A percentile compares a stretch with the other conserved stretches of the same genome.
Evolutionary conservation across 2,113 vertebrate species (phyloP).

Genomic region (Bungarus multicinctus): DNA sequence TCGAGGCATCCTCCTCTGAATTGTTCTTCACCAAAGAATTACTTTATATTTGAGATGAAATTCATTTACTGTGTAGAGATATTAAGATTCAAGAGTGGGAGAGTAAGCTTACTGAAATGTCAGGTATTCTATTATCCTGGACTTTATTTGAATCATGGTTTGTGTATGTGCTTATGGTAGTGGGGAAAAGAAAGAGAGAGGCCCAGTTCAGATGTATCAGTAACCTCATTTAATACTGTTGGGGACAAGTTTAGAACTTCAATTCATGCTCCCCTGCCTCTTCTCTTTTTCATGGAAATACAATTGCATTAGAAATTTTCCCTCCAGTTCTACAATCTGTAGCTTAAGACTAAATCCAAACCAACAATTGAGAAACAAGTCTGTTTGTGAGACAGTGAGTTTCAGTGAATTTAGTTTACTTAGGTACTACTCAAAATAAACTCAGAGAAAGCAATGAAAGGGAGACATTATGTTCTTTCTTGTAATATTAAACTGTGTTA

Average conservation of each 20-base stretch:
- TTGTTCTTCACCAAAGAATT: constrained; percentile 68
- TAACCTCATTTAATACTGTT: neutral
- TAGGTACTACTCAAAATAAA: neutral
- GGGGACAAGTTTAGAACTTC: neutral
- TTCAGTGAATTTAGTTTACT: neutral
- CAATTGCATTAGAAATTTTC: neutral
- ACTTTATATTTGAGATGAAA: constrained; percentile 50
- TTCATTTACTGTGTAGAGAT: constrained; percentile 43
- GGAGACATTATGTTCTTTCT: neutral
- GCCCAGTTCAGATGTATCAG: neutral
- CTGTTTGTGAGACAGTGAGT: neutral
- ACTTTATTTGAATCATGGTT: constrained; percentile 44
- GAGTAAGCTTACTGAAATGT: constrained; percentile 63
- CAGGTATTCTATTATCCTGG: constrained; percentile 65
- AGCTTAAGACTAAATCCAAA: neutral
- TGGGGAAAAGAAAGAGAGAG: neutral
- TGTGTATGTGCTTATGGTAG: constrained; percentile 2
- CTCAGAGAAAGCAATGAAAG: neutral
- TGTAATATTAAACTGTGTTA: neutral
- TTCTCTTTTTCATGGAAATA: neutral
- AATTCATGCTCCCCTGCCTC: neutral
- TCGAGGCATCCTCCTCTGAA: constrained; percentile 19
- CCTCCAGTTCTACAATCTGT: no score
- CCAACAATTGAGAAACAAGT: neutral
- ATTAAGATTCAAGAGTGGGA: constrained; percentile 44